Conservation (phyloP, 2,113 vertebrate species). For the Aptenodytes forsteri region DNA sequence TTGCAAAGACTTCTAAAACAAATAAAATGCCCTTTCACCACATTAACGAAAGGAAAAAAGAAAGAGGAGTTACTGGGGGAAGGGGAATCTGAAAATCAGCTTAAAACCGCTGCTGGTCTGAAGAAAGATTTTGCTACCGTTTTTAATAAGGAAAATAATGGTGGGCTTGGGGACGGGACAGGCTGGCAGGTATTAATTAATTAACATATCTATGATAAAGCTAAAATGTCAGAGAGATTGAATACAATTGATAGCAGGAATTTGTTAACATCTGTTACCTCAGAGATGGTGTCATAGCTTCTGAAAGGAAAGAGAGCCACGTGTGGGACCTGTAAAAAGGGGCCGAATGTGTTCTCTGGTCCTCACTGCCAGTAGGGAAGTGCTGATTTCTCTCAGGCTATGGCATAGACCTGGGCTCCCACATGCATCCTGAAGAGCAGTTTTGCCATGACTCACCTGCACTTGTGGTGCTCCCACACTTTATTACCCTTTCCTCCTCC, state of each 20-base stretch:
- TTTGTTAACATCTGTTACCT: neutral
- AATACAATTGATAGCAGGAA: neutral
- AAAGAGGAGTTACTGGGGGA: neutral
- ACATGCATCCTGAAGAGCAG: neutral
- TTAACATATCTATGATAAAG: neutral
- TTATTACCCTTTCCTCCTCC: neutral
- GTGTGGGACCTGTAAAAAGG: neutral
- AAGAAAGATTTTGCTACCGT: neutral
- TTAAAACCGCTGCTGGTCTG: neutral
- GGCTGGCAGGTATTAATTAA: neutral
- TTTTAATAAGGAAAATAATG: neutral
- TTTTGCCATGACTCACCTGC: neutral
- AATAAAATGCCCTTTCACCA: neutral
- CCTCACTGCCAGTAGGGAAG: neutral
- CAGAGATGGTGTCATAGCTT: neutral
- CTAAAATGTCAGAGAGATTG: neutral
- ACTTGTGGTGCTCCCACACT: neutral
- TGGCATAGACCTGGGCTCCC: neutral
- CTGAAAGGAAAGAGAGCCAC: neutral
- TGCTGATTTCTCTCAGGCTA: neutral
- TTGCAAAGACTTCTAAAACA: neutral
- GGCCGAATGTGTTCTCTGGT: neutral
- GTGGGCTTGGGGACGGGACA: neutral
- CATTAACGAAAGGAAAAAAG: neutral
- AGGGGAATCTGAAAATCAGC: neutral